Evolutionary conservation across 2,113 vertebrate species (phyloP), one percentile per base, ranked within the genome.

Genomic region (Myrmophylax atrothorax): DNA sequence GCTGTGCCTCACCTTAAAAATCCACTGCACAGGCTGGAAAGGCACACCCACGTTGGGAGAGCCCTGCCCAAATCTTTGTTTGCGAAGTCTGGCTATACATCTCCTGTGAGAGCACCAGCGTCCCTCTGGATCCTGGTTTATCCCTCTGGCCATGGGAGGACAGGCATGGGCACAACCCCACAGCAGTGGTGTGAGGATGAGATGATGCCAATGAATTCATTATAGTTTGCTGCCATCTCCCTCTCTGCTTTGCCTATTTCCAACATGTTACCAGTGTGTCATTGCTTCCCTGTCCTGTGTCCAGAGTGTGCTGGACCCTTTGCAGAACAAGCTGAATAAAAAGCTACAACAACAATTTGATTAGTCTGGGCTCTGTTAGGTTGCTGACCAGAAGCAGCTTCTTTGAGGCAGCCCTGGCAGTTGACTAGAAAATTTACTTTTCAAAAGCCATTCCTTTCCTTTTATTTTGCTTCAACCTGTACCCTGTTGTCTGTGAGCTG

Each of bases 201-300:
- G n/a, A 23, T 28, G 31, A 20, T 59, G 46, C 40, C 0, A 0
- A 60, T 17, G 14, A 66, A 35, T 23, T 58, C 6, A 33, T 76
- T n/a, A 8, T 10, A 29, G 9, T 58, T 85, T 68, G 20, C 49
- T 72, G 49, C 20, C 13, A 5, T 53, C 73, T 63, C n/a, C 31
- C 11, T 81, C 23, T 53, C 44, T 3, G 1, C 12, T 74, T 82
- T 68, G 37, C 78, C 33, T 18, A 10, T 58, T 68, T 38, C n/a
- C 55, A 40, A 52, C 49, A 47, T 0, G 0, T 66, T 77, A 20
- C 58, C 5, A 1, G 31, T 56, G 31, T 8, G 31, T n/a, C 19
- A 20, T 25, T 0, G 2, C 81, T 76, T 59, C 68, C 31, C 73
- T 22, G n/a, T 2, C 8, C 22, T 46, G 18, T 23, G 35, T 35